Percentiles rank a stretch among this genome's conserved stretches.
Evolutionary conservation across 2,888 invertebrate species (phyloP).

Genomic region (Scaeva pyrastri): DNA sequence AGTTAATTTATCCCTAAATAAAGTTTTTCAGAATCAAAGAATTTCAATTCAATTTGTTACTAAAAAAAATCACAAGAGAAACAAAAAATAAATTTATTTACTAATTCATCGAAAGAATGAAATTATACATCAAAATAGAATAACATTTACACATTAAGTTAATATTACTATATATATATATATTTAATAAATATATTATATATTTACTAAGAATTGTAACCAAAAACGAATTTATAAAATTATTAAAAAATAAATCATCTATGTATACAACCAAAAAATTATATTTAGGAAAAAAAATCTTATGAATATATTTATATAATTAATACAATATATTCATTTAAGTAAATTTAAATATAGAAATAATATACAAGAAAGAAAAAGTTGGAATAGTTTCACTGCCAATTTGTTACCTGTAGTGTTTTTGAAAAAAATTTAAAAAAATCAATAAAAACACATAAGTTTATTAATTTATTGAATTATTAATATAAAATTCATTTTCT

Average conservation of each 20-base stretch:
- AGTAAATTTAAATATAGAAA: slow-evolving; percentile 37
- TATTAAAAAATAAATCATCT: slow-evolving; percentile 34
- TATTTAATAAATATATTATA: background rate
- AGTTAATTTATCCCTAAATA: no score
- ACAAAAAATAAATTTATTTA: background rate
- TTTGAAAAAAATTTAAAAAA: slow-evolving; percentile 22
- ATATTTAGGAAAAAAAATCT: slow-evolving; percentile 30
- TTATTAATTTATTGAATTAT: background rate
- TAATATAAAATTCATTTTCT: background rate
- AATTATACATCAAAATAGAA: background rate
- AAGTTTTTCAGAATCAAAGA: no score
- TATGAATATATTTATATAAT: slow-evolving; percentile 60
- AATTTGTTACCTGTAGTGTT: slow-evolving; percentile 75
- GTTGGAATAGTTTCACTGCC: slow-evolving; percentile 61
- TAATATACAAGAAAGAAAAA: slow-evolving; percentile 26
- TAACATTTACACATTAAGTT: slow-evolving; percentile 27
- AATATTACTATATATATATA: slow-evolving; percentile 25
- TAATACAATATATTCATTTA: slow-evolving; percentile 29
- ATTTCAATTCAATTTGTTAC: no score
- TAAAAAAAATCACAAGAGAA: background rate
- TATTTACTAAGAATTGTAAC: slow-evolving; percentile 46
- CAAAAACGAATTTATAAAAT: slow-evolving; percentile 56
- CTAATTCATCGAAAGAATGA: background rate
- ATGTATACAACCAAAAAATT: slow-evolving; percentile 57
- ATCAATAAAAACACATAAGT: background rate